Evolutionary conservation across 2,113 vertebrate genomes (phyloP).

Genomic region (Daphoenositta chrysoptera): DNA sequence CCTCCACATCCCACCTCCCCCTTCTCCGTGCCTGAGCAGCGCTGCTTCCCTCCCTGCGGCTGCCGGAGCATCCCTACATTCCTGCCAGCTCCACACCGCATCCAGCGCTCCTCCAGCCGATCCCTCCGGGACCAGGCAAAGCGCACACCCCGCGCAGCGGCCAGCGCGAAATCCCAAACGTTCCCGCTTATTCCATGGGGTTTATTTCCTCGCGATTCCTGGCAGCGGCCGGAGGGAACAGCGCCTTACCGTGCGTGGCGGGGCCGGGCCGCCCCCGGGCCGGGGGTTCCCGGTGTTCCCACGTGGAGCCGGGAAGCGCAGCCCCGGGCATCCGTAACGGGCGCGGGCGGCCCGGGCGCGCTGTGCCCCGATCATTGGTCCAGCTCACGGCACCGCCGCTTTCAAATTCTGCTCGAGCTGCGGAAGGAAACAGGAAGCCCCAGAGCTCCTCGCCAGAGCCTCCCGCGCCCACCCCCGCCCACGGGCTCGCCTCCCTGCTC

Average conservation of each 20-base stretch:
- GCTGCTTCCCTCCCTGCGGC: neutral
- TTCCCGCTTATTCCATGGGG: neutral
- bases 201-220: neutral
- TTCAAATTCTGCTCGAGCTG: conserved; percentile 67
- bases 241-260: conserved; percentile 8
- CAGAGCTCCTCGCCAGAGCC: neutral
- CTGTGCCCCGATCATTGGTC: conserved; percentile 60
- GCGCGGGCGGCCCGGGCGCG: neutral
- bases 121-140: neutral
- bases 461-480: neutral
- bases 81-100: neutral
- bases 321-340: neutral
- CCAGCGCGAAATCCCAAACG: neutral
- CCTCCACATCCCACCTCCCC: no score
- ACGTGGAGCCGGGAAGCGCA: neutral
- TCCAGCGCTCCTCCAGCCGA: neutral
- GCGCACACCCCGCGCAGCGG: neutral
- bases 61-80: neutral
- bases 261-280: neutral
- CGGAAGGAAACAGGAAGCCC: conserved; percentile 80
- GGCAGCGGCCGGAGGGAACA: neutral
- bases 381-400: conserved; percentile 26
- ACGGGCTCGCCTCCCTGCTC: neutral
- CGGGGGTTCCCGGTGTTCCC: neutral
- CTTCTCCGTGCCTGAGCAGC: neutral